These are phyloP conservation scores for Ceyx melanurus DNA, from an alignment of 2,113 vertebrate genomes.

Conservation along the genomic window DNA sequence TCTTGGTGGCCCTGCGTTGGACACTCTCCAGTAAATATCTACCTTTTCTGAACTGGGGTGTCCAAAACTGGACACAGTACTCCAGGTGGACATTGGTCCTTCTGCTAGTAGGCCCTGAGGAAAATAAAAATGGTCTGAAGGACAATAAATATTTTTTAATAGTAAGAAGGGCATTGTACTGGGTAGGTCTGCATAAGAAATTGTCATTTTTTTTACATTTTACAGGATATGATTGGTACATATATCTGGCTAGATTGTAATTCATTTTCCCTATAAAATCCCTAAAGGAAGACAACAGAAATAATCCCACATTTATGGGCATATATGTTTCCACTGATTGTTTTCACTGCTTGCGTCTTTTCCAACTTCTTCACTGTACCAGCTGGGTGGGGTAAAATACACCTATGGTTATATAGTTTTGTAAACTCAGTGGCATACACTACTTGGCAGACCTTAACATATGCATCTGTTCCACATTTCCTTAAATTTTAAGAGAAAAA, in stretches of 20 bases:
- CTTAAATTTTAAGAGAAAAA: neutral
- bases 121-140: neutral
- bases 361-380: neutral
- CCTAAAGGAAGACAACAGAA: neutral
- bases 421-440: neutral
- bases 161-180: neutral
- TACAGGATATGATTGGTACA: neutral
- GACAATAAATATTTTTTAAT: neutral
- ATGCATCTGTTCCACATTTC: accelerated
- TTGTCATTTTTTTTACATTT: neutral
- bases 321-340: neutral
- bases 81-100: neutral
- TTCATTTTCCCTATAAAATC: neutral
- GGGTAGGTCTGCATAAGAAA: neutral
- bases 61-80: no score
- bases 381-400: neutral
- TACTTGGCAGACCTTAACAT: neutral
- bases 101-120: neutral
- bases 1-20: no score
- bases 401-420: neutral
- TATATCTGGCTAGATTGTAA: neutral
- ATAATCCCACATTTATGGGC: neutral
- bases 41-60: no score
- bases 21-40: no score
- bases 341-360: neutral